Conservation (phyloP, 2,888 invertebrate species). For the Dasysyrphus albostriatus region DNA sequence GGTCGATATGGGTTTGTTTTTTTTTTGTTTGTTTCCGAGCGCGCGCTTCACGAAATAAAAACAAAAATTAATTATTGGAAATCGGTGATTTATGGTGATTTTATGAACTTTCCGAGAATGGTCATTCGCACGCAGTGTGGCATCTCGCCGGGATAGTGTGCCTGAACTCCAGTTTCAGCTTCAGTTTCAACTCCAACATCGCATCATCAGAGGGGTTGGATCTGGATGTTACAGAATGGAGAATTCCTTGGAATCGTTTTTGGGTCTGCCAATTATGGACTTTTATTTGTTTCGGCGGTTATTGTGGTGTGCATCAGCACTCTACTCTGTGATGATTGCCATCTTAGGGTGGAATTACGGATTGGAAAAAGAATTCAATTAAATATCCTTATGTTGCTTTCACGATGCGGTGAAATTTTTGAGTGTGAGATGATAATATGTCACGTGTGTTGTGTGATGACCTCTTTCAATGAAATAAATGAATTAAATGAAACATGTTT, state of each 20-base stretch:
- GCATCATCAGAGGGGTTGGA: constrained; percentile 16
- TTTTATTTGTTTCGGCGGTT: constrained; percentile 54
- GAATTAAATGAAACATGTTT: background rate
- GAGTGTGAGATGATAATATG: constrained; percentile 46
- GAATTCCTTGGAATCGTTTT: constrained; percentile 58
- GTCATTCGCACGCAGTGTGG: constrained; percentile 69
- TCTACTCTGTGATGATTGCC: constrained; percentile 18
- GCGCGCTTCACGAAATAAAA: constrained; percentile 24
- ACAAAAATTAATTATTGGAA: constrained; percentile 71
- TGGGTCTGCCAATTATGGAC: constrained; percentile 56
- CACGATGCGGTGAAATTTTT: constrained; percentile 5
- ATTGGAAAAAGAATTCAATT: constrained; percentile 57
- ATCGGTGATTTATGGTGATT: constrained; percentile 75
- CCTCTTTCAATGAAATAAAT: constrained; percentile 31
- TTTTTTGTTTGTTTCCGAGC: background rate
- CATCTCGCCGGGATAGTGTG: constrained; percentile 58
- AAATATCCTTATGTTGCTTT: constrained; percentile 37
- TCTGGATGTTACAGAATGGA: background rate
- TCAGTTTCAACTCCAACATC: background rate
- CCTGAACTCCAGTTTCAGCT: constrained; percentile 8
- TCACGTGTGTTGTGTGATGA: constrained; percentile 42
- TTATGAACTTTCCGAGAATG: constrained; percentile 73
- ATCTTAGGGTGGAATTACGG: constrained; percentile 9
- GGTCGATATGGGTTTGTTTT: constrained; percentile 27
- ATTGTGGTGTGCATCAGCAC: constrained; percentile 13